Percentiles rank a stretch among this genome's conserved stretches.
Conservation (phyloP, 1,140 invertebrate genomes). For the Sipha flava region DNA sequence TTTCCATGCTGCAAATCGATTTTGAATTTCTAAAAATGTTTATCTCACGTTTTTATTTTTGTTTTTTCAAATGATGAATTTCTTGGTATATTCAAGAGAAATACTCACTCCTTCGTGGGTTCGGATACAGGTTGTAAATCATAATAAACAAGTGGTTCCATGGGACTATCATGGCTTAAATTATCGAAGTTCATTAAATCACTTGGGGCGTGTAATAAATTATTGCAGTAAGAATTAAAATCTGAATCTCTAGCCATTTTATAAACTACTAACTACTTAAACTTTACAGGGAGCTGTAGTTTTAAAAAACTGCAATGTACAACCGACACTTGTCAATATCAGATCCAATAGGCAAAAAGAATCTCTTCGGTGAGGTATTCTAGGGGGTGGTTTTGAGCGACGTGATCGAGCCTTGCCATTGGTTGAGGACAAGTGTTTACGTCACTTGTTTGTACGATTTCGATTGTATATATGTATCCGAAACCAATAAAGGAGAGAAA, state of each 20-base stretch:
- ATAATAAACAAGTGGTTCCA: conserved; percentile 18
- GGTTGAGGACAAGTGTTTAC: neutral
- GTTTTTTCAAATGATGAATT: neutral
- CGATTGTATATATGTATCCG: neutral
- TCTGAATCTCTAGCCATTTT: conserved; percentile 22
- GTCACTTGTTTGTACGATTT: conserved; percentile 18
- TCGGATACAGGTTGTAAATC: conserved; percentile 32
- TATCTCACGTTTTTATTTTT: neutral
- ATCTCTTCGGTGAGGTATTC: neutral
- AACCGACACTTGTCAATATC: conserved; percentile 10
- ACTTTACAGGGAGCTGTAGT: neutral
- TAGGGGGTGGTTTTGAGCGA: conserved; percentile 10
- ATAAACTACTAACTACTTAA: neutral
- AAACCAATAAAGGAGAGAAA: neutral
- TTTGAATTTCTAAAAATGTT: neutral
- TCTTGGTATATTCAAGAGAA: neutral
- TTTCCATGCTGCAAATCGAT: neutral
- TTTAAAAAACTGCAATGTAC: neutral
- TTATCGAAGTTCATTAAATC: conserved; percentile 5
- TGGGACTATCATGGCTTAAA: neutral
- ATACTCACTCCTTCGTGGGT: conserved; percentile 3
- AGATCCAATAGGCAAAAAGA: neutral
- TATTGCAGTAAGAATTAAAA: neutral
- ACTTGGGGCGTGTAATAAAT: neutral
- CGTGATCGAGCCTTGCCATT: neutral